Conservation (phyloP, 2,797 vertebrate genomes). For the Melanotaenia pygmaea region DNA sequence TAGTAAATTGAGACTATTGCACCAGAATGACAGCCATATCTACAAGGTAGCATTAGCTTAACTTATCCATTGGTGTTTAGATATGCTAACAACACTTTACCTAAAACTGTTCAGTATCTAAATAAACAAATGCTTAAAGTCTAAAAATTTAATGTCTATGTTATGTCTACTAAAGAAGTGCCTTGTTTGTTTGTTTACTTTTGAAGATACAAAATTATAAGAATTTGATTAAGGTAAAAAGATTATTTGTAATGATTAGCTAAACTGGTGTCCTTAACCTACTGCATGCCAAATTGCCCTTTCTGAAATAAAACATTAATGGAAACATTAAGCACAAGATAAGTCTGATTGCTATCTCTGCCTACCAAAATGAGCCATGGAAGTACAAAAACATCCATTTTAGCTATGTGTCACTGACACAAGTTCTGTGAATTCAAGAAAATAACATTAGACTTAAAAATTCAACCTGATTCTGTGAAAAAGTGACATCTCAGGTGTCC, state of each 20-base stretch:
- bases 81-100: neutral
- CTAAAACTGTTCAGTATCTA: neutral
- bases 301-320: neutral
- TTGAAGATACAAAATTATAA: neutral
- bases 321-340: neutral
- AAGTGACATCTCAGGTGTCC: neutral
- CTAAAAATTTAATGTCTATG: neutral
- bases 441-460: neutral
- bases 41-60: neutral
- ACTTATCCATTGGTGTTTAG: neutral
- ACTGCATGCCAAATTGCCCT: neutral
- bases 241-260: too few relatives aligned
- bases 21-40: neutral
- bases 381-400: neutral
- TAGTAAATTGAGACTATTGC: neutral
- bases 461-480: constrained; percentile 1
- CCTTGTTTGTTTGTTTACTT: neutral
- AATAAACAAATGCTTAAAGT: neutral
- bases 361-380: neutral
- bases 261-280: neutral
- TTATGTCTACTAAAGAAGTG: too few relatives aligned
- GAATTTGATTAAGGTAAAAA: neutral
- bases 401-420: neutral
- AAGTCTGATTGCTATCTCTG: neutral
- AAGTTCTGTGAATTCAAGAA: neutral